Conservation (phyloP, 2,113 vertebrate genomes). For the Siniperca chuatsi region DNA sequence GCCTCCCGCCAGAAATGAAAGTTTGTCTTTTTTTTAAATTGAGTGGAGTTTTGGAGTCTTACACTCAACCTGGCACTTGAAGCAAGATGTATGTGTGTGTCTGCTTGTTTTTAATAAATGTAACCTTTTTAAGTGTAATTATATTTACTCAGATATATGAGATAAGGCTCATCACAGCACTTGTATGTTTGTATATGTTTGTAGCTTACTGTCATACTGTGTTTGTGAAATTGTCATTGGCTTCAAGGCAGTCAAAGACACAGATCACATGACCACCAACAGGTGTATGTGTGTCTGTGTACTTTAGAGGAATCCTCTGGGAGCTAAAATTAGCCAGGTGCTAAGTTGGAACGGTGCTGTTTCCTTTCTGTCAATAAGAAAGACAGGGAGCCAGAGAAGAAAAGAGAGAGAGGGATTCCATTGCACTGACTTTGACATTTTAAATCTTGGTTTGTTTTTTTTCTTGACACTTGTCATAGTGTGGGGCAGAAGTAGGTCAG, state of each 20-base stretch:
- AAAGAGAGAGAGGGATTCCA: background rate
- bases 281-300: conserved; percentile 45
- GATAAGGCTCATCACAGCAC: background rate
- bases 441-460: conserved; percentile 15
- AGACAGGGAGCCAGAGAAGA: conserved; percentile 5
- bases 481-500: conserved; percentile 45
- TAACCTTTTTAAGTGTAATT: background rate
- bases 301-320: conserved; percentile 34
- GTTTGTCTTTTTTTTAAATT: background rate
- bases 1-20: background rate
- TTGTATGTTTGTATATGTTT: background rate
- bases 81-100: background rate
- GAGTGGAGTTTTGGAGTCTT: background rate
- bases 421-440: conserved; percentile 29
- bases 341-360: conserved; percentile 55
- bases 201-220: background rate
- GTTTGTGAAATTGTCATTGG: conserved; percentile 22
- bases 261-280: conserved; percentile 53
- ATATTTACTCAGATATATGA: background rate
- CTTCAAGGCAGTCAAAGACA: conserved; percentile 52
- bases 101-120: background rate
- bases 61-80: background rate
- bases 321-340: conserved; percentile 77
- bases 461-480: conserved; percentile 28
- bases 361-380: conserved; percentile 51